These are phyloP conservation scores for Aspidiotus rigidus DNA, from an alignment of 2,888 invertebrate genomes.

Conservation along the genomic window DNA sequence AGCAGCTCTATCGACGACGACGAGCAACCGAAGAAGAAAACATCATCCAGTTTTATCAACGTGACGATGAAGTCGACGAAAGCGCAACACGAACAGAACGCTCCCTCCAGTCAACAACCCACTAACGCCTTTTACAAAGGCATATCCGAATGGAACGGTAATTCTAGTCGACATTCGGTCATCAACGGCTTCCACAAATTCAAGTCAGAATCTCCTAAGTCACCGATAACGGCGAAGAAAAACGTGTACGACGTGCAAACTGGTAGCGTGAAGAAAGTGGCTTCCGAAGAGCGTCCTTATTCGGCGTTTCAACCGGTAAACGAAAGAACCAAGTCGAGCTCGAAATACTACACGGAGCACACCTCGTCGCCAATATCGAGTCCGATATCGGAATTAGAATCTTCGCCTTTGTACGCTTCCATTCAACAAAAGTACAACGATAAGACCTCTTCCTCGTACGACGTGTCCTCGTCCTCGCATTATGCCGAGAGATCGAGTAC, in stretches of 20 bases:
- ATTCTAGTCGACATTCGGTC: slow-evolving; percentile 13
- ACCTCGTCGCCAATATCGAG: slow-evolving; percentile 36
- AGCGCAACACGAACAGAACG: slow-evolving; percentile 41
- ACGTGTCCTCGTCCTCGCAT: slow-evolving; percentile 1
- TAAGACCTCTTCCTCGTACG: slow-evolving; percentile 14
- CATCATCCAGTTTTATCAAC: slow-evolving; percentile 60
- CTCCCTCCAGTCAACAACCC: slow-evolving; percentile 49
- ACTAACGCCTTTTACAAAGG: slow-evolving; percentile 50
- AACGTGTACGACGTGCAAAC: slow-evolving; percentile 25
- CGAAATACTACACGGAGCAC: slow-evolving; percentile 37
- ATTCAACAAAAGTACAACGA: slow-evolving; percentile 32
- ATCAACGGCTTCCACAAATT: slow-evolving; percentile 25
- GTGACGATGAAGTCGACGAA: slow-evolving; percentile 62
- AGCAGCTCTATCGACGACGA: slow-evolving; percentile 39
- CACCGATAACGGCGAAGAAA: slow-evolving; percentile 6
- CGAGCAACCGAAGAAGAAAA: slow-evolving; percentile 30
- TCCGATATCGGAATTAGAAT: slow-evolving; percentile 37
- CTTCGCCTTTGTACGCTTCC: slow-evolving; percentile 40
- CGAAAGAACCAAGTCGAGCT: slow-evolving; percentile 39
- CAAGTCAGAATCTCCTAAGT: slow-evolving; percentile 25
- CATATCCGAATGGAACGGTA: slow-evolving; percentile 61
- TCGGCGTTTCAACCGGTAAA: slow-evolving; percentile 36
- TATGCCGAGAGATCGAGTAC: slow-evolving; percentile 3
- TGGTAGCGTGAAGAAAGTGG: slow-evolving; percentile 12
- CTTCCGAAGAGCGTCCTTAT: slow-evolving; percentile 7